A percentile compares a stretch with the other conserved stretches of the same genome.
These are phyloP conservation scores for Sprattus sprattus DNA, from an alignment of 2,113 vertebrate genomes.

Conservation along the genomic window DNA sequence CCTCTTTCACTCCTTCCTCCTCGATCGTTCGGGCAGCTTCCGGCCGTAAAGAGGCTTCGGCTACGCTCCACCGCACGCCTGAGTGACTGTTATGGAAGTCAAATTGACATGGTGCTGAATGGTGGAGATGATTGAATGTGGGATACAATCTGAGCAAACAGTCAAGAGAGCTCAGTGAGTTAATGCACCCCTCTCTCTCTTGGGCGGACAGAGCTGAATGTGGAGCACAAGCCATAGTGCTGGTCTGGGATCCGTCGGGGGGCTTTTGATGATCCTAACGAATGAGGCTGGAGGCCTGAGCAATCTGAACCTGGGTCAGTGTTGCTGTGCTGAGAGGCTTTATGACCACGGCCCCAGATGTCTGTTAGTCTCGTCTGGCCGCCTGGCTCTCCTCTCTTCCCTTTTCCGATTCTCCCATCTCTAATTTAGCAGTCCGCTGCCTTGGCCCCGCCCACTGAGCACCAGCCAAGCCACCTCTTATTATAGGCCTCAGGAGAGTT, in stretches of 20 bases:
- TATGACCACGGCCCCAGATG: background rate
- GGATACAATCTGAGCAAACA: conserved; percentile 11
- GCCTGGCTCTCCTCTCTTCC: conserved; percentile 35
- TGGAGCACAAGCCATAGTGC: background rate
- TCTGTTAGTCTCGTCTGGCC: conserved; percentile 21
- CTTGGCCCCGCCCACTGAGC: conserved; percentile 59
- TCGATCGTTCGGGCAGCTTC: conserved; percentile 45
- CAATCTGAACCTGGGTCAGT: background rate
- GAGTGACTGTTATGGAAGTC: conserved; percentile 43
- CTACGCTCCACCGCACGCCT: conserved; percentile 52
- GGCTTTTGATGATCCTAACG: background rate
- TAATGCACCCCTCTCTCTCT: background rate
- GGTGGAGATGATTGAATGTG: background rate
- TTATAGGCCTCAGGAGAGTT: conserved; percentile 67
- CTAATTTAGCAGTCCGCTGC: conserved; percentile 65
- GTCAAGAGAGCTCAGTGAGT: background rate
- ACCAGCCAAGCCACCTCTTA: conserved; percentile 64
- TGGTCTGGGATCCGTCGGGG: conserved; percentile 1
- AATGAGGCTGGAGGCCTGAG: background rate
- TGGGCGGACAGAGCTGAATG: background rate
- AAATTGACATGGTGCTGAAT: conserved; percentile 12
- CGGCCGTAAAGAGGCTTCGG: conserved; percentile 40
- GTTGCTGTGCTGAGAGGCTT: background rate
- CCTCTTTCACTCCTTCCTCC: conserved; percentile 47
- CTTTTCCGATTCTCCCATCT: conserved; percentile 64